Conservation (phyloP, 2,888 invertebrate species). For the Acrocera orbiculus region DNA sequence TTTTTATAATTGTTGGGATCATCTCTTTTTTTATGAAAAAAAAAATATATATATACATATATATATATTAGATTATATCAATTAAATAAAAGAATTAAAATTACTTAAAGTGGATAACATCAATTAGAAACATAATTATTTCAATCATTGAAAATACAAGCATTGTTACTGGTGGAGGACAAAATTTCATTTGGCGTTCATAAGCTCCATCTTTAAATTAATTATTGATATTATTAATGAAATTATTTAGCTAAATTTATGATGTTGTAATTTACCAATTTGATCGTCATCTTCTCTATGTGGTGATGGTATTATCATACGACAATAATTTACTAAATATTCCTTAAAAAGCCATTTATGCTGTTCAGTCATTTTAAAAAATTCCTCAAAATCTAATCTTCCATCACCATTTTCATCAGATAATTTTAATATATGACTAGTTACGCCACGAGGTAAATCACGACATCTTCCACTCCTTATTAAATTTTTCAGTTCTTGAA, state of each 20-base stretch:
- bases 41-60: neutral
- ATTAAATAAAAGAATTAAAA: conserved; percentile 18
- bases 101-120: conserved; percentile 29
- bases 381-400: conserved; percentile 47
- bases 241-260: neutral
- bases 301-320: conserved; percentile 25
- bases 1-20: conserved; percentile 25
- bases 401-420: conserved; percentile 47
- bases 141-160: conserved; percentile 74
- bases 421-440: conserved; percentile 45
- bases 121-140: conserved; percentile 48
- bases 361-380: conserved; percentile 40
- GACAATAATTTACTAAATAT: conserved; percentile 24
- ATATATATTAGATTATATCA: conserved; percentile 26
- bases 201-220: conserved; percentile 49
- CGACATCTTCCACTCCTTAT: conserved; percentile 28
- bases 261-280: conserved; percentile 16
- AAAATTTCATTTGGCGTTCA: conserved; percentile 81
- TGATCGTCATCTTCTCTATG: conserved; percentile 26
- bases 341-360: conserved; percentile 33
- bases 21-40: too few species aligned
- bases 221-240: neutral
- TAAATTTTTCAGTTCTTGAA: conserved; percentile 39
- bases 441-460: conserved; percentile 50
- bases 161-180: conserved; percentile 86